These are phyloP conservation scores for Ctenomys sociabilis DNA, from an alignment of 2,113 vertebrate genomes.

Conservation along the genomic window DNA sequence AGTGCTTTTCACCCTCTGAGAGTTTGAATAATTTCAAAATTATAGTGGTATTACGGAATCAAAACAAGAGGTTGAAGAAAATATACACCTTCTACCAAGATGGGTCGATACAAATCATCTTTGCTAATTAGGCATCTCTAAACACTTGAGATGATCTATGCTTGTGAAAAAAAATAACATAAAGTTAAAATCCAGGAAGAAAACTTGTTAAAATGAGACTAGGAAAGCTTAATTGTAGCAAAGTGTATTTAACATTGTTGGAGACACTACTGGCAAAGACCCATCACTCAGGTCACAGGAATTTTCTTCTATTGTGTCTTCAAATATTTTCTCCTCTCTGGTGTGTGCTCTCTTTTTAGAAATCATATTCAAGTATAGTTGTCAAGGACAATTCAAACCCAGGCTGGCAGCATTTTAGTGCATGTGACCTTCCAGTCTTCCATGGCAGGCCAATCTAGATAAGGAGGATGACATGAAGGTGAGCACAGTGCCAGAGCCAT, in stretches of 20 bases:
- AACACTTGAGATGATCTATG: background rate
- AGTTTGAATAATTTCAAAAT: background rate
- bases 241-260: background rate
- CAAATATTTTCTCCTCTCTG: background rate
- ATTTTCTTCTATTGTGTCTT: background rate
- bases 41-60: background rate
- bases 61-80: background rate
- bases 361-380: background rate
- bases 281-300: background rate
- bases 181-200: background rate
- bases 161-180: background rate
- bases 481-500: background rate
- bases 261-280: background rate
- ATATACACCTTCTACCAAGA: background rate
- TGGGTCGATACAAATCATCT: background rate
- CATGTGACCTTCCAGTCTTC: background rate
- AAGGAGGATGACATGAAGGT: background rate
- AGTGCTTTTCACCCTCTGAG: background rate
- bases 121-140: background rate
- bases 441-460: background rate
- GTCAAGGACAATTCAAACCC: background rate
- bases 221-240: background rate
- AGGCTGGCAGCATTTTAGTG: background rate
- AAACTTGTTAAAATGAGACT: background rate
- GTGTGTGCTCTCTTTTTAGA: background rate